A percentile compares a stretch with the other conserved stretches of the same genome.
phyloP scores from a whole-genome alignment of 2,113 vertebrate species.

The Psophia crepitans region DNA sequence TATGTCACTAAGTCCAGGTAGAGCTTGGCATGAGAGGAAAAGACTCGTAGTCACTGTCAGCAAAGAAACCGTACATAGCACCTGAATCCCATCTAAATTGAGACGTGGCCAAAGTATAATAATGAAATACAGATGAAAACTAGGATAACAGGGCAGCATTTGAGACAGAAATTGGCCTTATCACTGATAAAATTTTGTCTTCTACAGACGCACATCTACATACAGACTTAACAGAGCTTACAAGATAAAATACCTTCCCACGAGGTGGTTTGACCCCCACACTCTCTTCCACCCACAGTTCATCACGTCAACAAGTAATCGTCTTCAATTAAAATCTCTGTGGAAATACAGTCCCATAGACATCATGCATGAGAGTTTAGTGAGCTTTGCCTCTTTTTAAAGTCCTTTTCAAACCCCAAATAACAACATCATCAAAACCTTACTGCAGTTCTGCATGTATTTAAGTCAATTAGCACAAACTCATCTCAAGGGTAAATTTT shows the following conservation, averaged over 20 bases:
- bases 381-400: not conserved
- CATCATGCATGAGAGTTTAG: not conserved
- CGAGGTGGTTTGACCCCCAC: not conserved
- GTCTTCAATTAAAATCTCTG: not conserved
- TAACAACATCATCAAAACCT: not conserved
- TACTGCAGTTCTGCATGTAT: not conserved
- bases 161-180: not conserved
- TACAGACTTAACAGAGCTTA: not conserved
- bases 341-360: not conserved
- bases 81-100: not conserved
- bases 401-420: not conserved
- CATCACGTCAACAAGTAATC: not conserved
- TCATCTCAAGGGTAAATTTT: not conserved
- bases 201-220: not conserved
- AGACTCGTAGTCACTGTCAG: not conserved
- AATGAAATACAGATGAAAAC: not conserved
- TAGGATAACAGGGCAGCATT: not conserved
- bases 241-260: not conserved
- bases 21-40: not conserved
- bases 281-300: not conserved
- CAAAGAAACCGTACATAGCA: not conserved
- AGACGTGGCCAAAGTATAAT: not conserved
- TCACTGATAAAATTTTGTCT: not conserved
- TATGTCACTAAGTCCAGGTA: not conserved
- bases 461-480: not conserved